These are phyloP conservation scores for Rhyzopertha dominica DNA, from an alignment of 1,140 invertebrate genomes.

Conservation along the genomic window DNA sequence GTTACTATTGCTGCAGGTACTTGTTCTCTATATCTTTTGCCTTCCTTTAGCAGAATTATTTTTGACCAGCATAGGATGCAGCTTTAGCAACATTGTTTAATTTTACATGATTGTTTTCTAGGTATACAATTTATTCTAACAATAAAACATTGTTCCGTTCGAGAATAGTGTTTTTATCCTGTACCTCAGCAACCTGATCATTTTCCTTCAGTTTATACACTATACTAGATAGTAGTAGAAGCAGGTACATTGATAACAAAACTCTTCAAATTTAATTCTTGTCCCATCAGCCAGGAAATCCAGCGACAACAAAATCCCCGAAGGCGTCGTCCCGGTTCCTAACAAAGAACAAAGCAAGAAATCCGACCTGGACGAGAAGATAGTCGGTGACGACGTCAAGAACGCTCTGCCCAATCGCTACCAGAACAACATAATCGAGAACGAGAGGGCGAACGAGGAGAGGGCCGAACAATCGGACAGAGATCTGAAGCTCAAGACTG, in stretches of 20 bases:
- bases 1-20: too few species aligned
- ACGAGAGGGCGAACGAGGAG: slow-evolving; percentile 7
- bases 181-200: too few species aligned
- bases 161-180: too few species aligned
- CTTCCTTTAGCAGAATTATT: too few species aligned
- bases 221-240: not conserved
- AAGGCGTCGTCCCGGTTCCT: slow-evolving; percentile 33
- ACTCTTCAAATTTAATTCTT: slow-evolving; percentile 13
- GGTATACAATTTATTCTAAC: too few species aligned
- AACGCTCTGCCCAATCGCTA: slow-evolving; percentile 22
- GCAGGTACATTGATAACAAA: too few species aligned
- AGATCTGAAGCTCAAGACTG: slow-evolving; percentile 4
- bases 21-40: too few species aligned
- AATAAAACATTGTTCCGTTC: too few species aligned
- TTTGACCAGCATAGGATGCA: too few species aligned
- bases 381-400: slow-evolving; percentile 21
- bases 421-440: slow-evolving; percentile 21
- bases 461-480: slow-evolving; percentile 1
- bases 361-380: slow-evolving; percentile 25
- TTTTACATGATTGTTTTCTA: too few species aligned
- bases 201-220: too few species aligned
- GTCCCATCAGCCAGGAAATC: slow-evolving; percentile 11
- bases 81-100: too few species aligned
- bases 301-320: slow-evolving; percentile 27
- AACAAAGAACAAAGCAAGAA: slow-evolving; percentile 23